Base-by-base conservation (phyloP, 2,888 invertebrate genomes). In the Cheilosia vernalis region DNA sequence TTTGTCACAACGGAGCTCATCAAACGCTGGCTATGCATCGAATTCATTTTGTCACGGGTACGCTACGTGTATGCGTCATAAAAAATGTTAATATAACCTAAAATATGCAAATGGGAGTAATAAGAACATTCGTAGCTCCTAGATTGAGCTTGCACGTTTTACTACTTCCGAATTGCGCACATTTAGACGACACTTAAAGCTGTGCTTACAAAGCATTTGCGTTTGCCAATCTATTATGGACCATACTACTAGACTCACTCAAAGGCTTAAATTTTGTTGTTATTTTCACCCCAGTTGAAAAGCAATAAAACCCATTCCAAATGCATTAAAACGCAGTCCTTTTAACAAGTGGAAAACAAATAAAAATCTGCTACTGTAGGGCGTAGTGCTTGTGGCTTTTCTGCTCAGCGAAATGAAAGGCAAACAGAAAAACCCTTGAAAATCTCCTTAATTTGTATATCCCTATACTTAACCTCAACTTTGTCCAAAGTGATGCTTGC, bases 271-370 rank as follows among this genome's bases (percentile, higher is more conserved):
- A 4, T 37, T 13, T 37, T 37, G 10, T 13, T 37, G 10, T 37
- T 6, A 6, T 27, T 27, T 30, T 7, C 9, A 9, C 30, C 9
- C 30, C 30, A 9, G 30, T 30, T 30, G 30, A 56, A 73, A 60
- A 40, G n/a, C 44, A 53, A 74, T 80, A 61, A 80, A 80, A 74
- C 61, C 55, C 80, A 66, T 74, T 66, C 66, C 53, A 60, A 73
- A 60, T 60, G 80, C 73, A 80, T 74, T 74, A 80, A 80, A 66
- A 61, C 30, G 10, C 40, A 21, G 42, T 37, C 33, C 33, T 37
- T 21, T 49, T n/a, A n/a, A 49, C 49, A 49, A 49, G 63, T 33
- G 33, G 0, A 49, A 47, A 63, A 27, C 21, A 63, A 64, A 49
- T 19, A 33, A 60, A 63, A 61, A 30, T 42, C 27, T 27, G 42